Evolutionary conservation across 2,113 vertebrate genomes (phyloP), one percentile per base, ranked within the genome.

Genomic region (Talpa occidentalis): DNA sequence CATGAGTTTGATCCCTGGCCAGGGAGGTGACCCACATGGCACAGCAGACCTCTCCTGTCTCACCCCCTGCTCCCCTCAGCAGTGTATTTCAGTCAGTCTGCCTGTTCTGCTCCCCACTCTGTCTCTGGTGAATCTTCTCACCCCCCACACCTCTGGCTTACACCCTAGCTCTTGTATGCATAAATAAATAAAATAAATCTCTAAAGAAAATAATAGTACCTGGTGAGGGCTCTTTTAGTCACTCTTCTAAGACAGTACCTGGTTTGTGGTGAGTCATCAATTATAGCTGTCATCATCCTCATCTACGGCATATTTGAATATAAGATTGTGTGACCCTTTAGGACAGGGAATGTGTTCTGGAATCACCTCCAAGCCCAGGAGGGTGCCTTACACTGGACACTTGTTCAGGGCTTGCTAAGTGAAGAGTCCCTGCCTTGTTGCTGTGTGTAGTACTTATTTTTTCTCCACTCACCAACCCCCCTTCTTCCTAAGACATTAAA

Each of bases 401-500:
- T 67, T 1, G 0, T 1, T 4, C 1, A 1, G 67, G 40, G 37
- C 66, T 3, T 21, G 88, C 35, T 3, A 35, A 10, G 4, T 5
- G 0, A 9, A 19, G 37, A 54, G 32, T 42, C 42, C n/a, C 37
- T 0, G 37, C 67, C 42, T 35, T 30, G 62, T 26, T 19, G n/a
- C 70, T 28, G 5, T 24, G 49, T 52, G 5, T 4, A 0, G 24
- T 62, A 0, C 28, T 52, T n/a, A 11, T 40, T 1, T 16, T 60
- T 10, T 66, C 19, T 60, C 78, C 10, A n/a, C n/a, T n/a, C n/a
- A n/a, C n/a, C n/a, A n/a, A n/a, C 10, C 0, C 0, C 0, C 16
- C 7, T 7, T 70, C 42, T 77, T 40, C 67, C 77, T 60, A 35
- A 74, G 88, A 60, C 62, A 30, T 95, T 86, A 85, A 94, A 69